phyloP scores from a whole-genome alignment of 2,888 invertebrate genomes.

The Drosophila acutilabella region DNA sequence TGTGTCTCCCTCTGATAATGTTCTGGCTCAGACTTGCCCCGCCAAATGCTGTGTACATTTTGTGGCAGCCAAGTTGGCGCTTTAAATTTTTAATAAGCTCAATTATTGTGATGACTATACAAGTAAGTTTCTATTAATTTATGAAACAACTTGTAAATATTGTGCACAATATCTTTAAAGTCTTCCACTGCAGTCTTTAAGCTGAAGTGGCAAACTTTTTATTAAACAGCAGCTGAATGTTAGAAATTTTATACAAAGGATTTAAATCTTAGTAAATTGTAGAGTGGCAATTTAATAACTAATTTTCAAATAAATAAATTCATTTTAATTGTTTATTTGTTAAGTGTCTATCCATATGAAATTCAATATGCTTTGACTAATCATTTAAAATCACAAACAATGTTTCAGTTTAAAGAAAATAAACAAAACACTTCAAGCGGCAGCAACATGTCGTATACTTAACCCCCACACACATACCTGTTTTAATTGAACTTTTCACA shows the following conservation, averaged over 20 bases:
- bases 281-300: not conserved
- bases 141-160: slow-evolving; percentile 38
- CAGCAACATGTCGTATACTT: slow-evolving; percentile 8
- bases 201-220: slow-evolving; percentile 28
- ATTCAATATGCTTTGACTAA: slow-evolving; percentile 22
- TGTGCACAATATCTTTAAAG: slow-evolving; percentile 20
- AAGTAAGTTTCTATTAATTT: slow-evolving; percentile 64
- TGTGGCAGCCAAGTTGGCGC: slow-evolving; percentile 44
- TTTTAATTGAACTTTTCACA: slow-evolving; percentile 4
- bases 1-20: not conserved
- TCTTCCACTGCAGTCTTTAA: not conserved
- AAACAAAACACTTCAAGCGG: slow-evolving; percentile 31
- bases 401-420: slow-evolving; percentile 42
- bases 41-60: slow-evolving; percentile 59
- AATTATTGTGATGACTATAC: slow-evolving; percentile 67
- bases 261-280: too few relatives aligned
- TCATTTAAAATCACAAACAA: slow-evolving; percentile 36
- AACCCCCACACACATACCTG: slow-evolving; percentile 1
- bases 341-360: too few relatives aligned
- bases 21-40: slow-evolving; percentile 4
- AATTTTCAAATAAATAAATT: not conserved
- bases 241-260: not conserved
- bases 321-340: too few relatives aligned
- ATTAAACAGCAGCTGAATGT: not conserved
- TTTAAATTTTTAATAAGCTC: slow-evolving; percentile 70